A percentile compares a stretch with the other conserved stretches of the same genome.
Evolutionary conservation across 2,888 invertebrate species (phyloP).

Genomic region (Volucella zonaria): DNA sequence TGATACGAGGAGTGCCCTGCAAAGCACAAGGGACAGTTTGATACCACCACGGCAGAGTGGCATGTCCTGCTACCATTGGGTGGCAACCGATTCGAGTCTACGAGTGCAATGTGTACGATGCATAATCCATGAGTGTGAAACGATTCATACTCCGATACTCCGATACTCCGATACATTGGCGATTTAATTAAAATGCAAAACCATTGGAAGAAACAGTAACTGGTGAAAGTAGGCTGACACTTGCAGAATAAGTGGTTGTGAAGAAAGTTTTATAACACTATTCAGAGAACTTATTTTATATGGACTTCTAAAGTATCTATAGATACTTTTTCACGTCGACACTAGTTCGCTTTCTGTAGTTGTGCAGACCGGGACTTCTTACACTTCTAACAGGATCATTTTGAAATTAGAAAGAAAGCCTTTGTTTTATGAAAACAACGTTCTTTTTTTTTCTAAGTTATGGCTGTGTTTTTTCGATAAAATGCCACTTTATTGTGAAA

Average conservation of each 20-base stretch:
- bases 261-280: no score
- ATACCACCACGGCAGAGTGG: slow-evolving; percentile 7
- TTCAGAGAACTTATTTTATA: no score
- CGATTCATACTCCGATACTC: slow-evolving; percentile 27
- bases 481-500: no score
- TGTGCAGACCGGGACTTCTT: no score
- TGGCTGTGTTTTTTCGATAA: no score
- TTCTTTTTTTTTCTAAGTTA: no score
- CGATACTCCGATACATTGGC: slow-evolving; percentile 15
- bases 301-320: no score
- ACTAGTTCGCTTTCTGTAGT: no score
- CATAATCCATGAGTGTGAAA: slow-evolving; percentile 23
- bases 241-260: neutral
- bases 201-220: slow-evolving; percentile 11
- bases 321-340: no score
- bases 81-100: neutral
- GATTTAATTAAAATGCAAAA: slow-evolving; percentile 42
- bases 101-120: neutral
- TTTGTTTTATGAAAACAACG: no score
- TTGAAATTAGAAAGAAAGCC: no score
- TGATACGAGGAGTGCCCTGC: slow-evolving; percentile 43
- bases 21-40: slow-evolving; percentile 40
- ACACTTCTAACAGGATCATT: no score
- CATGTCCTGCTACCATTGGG: slow-evolving; percentile 1
- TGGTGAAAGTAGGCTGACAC: neutral